Conservation (phyloP, 2,797 vertebrate species). For the Myotis daubentonii region DNA sequence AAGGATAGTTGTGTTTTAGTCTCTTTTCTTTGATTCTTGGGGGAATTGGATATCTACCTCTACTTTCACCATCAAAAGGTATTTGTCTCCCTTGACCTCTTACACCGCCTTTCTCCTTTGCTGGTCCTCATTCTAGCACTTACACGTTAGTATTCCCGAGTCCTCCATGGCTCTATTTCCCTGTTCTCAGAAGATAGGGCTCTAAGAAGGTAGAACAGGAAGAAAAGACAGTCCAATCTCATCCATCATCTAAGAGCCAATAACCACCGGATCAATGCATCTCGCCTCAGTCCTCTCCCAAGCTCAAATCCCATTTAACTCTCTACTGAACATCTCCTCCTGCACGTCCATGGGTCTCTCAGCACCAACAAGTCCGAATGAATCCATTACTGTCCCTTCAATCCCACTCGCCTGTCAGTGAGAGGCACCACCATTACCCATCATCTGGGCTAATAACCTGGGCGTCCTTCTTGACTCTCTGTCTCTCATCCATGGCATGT, state of each 20-base stretch:
- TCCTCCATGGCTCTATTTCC: background rate
- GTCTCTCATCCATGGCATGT: background rate
- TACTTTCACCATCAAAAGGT: background rate
- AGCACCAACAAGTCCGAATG: background rate
- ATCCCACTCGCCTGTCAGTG: background rate
- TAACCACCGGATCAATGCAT: rapidly evolving
- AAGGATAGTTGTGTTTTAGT: background rate
- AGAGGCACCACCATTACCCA: background rate
- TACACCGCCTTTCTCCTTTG: background rate
- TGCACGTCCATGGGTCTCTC: background rate
- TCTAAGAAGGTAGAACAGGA: background rate
- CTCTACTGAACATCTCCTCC: background rate
- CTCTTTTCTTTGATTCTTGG: background rate
- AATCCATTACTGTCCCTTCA: slow-evolving; percentile 4
- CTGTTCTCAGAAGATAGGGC: background rate
- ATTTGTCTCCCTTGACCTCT: background rate
- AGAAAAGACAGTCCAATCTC: background rate
- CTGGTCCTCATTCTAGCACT: background rate
- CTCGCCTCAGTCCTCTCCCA: background rate
- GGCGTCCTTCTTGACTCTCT: background rate
- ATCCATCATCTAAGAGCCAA: background rate
- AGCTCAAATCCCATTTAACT: background rate
- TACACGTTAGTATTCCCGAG: background rate
- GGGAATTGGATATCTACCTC: background rate
- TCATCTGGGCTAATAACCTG: background rate